A percentile compares a stretch with the other conserved stretches of the same genome.
Evolutionary conservation across 2,113 vertebrate genomes (phyloP).

Genomic region (Halcyon senegalensis): DNA sequence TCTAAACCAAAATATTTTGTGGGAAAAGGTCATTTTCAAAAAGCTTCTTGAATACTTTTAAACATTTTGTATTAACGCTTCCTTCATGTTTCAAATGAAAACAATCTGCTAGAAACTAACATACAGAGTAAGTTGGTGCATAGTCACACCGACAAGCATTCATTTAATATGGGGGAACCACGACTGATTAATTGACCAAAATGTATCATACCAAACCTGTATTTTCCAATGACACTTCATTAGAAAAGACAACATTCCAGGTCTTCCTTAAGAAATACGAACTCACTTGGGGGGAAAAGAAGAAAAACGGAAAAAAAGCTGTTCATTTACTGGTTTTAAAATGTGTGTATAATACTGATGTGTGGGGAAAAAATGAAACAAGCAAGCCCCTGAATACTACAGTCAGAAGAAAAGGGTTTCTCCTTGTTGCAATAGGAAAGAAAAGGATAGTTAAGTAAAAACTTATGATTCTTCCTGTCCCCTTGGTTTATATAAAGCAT

Average conservation of each 20-base stretch:
- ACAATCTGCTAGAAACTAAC: background rate
- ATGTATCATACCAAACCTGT: background rate
- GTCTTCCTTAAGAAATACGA: background rate
- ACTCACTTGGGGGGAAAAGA: too few species aligned
- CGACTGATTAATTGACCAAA: background rate
- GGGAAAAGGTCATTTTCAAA: background rate
- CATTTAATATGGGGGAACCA: background rate
- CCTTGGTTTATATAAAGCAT: background rate
- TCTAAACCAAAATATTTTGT: background rate
- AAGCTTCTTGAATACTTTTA: background rate
- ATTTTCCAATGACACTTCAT: background rate
- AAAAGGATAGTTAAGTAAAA: background rate
- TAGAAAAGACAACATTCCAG: background rate
- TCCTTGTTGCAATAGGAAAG: too few species aligned
- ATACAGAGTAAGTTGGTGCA: background rate
- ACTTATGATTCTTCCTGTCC: background rate
- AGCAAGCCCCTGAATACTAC: background rate
- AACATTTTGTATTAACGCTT: background rate
- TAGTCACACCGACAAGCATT: background rate
- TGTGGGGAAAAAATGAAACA: background rate
- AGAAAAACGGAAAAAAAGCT: background rate
- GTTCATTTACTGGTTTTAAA: background rate
- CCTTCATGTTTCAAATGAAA: background rate
- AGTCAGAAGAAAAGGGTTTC: background rate
- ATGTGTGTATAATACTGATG: background rate